Conservation (phyloP, 2,888 invertebrate species). For the Leistus spinibarbis region DNA sequence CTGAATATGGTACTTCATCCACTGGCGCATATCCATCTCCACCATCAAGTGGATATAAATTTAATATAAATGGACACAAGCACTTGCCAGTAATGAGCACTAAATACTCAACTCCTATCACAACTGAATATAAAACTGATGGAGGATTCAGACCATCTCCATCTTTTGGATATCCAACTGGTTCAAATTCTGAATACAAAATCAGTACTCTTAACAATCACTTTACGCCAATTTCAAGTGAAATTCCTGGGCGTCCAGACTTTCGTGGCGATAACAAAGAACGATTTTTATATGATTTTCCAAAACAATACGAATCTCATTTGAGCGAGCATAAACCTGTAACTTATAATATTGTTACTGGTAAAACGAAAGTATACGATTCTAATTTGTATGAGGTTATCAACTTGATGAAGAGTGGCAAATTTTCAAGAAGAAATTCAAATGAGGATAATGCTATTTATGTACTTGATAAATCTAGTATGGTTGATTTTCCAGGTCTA, state of each 20-base stretch:
- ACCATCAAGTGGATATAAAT: neutral
- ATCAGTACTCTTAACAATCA: neutral
- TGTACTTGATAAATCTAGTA: neutral
- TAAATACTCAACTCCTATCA: neutral
- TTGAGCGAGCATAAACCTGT: neutral
- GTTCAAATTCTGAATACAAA: neutral
- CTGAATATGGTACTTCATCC: neutral
- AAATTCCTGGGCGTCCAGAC: neutral
- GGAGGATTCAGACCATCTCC: neutral
- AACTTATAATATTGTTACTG: neutral
- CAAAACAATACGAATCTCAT: slow-evolving; percentile 18
- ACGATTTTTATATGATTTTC: slow-evolving; percentile 11
- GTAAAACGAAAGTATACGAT: neutral
- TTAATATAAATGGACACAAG: neutral
- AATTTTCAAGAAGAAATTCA: neutral
- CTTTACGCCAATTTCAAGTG: neutral
- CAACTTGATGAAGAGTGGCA: neutral
- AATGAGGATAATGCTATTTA: neutral
- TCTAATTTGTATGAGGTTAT: neutral
- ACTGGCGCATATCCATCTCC: neutral
- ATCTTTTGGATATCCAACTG: neutral
- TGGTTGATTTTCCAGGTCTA: neutral
- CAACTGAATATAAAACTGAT: neutral
- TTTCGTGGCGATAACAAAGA: slow-evolving; percentile 7
- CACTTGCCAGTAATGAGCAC: neutral